Percentiles rank a stretch among this genome's conserved stretches.
phyloP scores from a whole-genome alignment of 2,797 vertebrate species.

The Anguilla megastoma region DNA sequence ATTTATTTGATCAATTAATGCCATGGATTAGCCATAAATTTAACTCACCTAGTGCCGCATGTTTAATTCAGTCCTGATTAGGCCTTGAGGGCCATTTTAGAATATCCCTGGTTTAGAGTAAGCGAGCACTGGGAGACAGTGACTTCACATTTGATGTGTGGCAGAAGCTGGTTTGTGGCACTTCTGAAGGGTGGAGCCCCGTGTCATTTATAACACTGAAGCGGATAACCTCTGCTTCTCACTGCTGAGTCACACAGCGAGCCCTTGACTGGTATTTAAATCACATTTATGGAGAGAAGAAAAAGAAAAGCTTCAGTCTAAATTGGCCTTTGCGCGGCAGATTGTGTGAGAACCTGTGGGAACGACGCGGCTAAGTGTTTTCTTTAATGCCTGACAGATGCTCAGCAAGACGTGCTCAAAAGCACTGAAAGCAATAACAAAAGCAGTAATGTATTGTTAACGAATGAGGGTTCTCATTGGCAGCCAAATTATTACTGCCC shows the following conservation, averaged over 20 bases:
- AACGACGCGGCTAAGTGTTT: slow-evolving; percentile 54
- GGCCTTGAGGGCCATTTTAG: too few species aligned
- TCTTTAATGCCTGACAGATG: slow-evolving; percentile 50
- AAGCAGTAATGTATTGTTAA: slow-evolving; percentile 45
- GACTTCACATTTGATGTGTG: neutral
- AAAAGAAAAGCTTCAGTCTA: neutral
- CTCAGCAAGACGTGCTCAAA: slow-evolving; percentile 51
- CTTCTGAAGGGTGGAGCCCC: neutral
- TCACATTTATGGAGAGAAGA: neutral
- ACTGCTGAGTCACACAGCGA: neutral
- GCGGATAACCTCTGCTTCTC: neutral
- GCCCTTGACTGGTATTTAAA: neutral
- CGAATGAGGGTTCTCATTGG: slow-evolving; percentile 40
- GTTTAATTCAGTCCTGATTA: too few species aligned
- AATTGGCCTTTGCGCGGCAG: neutral
- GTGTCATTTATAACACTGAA: neutral
- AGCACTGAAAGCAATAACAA: slow-evolving; percentile 54
- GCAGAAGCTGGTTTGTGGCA: neutral
- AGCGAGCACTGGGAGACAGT: neutral
- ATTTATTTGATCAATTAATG: neutral
- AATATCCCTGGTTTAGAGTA: too few species aligned
- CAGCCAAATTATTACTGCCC: slow-evolving; percentile 45
- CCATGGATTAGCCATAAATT: neutral
- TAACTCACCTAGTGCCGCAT: neutral
- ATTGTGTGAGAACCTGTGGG: slow-evolving; percentile 30